Base-by-base conservation (phyloP, 1,140 invertebrate genomes). In the Thaumatotibia leucotreta region DNA sequence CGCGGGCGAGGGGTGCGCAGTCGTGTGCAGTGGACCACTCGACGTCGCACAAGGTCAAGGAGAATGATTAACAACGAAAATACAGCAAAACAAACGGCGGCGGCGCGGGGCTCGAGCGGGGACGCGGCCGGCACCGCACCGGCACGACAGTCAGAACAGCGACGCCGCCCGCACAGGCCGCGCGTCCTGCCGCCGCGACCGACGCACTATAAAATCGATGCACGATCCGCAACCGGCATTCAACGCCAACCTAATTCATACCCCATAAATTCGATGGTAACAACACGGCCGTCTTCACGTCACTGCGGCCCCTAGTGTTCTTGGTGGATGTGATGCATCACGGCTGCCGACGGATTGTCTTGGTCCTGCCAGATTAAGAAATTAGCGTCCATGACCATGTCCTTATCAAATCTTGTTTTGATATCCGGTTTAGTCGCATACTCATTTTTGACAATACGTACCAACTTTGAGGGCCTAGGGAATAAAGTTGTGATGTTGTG, bases 51-150 rank as follows among this genome's bases (percentile, higher is more conserved):
- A 91, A 91, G 88, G 88, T 91, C 88, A 91, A 91, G 86, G 88
- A 89, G 88, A 91, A 91, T 91, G 88, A 91, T 91, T 91, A 91
- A 91, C 88, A 91, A 88, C 88, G 86, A 91, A 91, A 91, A 91
- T 91, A 91, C 88, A 91, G 88, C 88, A 91, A 91, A 91, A 91
- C 88, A 91, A 89, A 88, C 84, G 84, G 77, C 75, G 86, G 82
- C 79, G 76, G 75, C 73, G 82, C 74, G 88, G 81, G 80, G 82
- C 62, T 69, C 64, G 80, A 62, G 83, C 70, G 85, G 84, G 79
- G 77, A 74, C 73, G 84, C 77, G 76, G 75, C 72, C 52, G 54
- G 29, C 67, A 73, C 74, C 77, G 74, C 77, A 11, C 80, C 86
- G 86, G 69, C 52, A 58, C 23, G 23, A 45, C 88, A 90, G 88